phyloP scores from a whole-genome alignment of 2,888 invertebrate species.

The Agelastica alni region DNA sequence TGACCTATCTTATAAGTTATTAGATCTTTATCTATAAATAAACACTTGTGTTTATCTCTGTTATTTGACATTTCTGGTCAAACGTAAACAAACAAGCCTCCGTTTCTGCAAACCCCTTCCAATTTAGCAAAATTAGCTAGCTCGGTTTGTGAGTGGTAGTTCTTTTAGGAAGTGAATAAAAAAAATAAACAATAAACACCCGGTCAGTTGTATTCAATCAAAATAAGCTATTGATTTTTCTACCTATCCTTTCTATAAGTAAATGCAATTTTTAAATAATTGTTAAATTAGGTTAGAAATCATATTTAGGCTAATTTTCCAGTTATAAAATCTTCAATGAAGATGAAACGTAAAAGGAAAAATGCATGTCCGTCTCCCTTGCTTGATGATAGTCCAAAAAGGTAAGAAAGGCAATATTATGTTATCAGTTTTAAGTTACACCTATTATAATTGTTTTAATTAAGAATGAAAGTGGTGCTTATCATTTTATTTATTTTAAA shows the following conservation, averaged over 20 bases:
- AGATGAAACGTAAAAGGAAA: constrained; percentile 55
- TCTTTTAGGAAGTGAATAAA: neutral
- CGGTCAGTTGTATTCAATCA: neutral
- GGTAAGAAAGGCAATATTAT: constrained; percentile 52
- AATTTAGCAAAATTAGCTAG: neutral
- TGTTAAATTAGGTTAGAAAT: neutral
- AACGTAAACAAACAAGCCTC: neutral
- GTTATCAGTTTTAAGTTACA: too few species aligned
- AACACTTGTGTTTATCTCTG: neutral
- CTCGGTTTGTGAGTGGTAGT: too few species aligned
- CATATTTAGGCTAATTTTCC: neutral
- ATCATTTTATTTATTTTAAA: too few species aligned
- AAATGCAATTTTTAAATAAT: too few species aligned
- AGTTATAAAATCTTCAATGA: constrained; percentile 1
- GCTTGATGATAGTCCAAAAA: constrained; percentile 57
- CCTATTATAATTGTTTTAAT: too few species aligned
- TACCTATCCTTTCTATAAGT: too few species aligned
- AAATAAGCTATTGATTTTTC: too few species aligned
- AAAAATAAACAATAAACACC: neutral
- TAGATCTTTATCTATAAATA: too few species aligned
- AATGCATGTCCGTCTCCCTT: constrained; percentile 48
- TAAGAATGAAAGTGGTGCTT: too few species aligned
- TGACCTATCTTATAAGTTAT: too few species aligned
- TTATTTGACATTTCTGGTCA: neutral
- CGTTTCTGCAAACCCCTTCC: neutral